phyloP scores from a whole-genome alignment of 2,113 vertebrate species.

The Lepus timidus region DNA sequence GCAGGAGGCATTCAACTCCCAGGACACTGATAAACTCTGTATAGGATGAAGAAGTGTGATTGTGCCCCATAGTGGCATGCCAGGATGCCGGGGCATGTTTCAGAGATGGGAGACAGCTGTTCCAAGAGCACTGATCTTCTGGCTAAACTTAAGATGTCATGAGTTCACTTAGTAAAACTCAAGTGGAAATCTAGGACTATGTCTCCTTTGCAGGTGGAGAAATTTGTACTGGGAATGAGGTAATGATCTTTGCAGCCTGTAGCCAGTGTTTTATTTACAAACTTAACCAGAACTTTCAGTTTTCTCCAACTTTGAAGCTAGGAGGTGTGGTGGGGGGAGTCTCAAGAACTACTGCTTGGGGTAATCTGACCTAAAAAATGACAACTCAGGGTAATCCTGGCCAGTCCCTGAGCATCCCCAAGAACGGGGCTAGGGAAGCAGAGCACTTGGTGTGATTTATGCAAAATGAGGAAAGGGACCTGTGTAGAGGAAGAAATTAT shows the following conservation, averaged over 20 bases:
- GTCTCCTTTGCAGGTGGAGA: accelerated
- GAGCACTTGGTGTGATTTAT: not conserved
- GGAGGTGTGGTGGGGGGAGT: not conserved
- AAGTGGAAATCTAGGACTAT: not conserved
- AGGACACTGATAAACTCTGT: not conserved
- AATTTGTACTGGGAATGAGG: not conserved
- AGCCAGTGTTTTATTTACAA: slow-evolving; percentile 5
- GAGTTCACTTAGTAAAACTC: not conserved
- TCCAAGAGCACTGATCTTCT: not conserved
- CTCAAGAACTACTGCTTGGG: slow-evolving; percentile 17
- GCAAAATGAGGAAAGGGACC: not conserved
- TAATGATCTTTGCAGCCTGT: not conserved
- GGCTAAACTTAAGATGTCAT: not conserved
- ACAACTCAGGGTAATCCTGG: slow-evolving; percentile 3
- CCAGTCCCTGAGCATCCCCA: not conserved
- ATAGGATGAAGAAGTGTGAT: not conserved
- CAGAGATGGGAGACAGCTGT: not conserved
- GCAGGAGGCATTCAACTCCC: not conserved
- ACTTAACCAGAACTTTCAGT: not conserved
- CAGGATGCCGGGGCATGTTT: not conserved
- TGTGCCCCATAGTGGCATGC: not conserved
- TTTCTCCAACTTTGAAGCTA: not conserved
- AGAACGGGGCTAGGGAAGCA: not conserved
- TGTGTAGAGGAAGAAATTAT: not conserved
- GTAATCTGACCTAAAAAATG: slow-evolving; percentile 18